Conservation (phyloP, 2,888 invertebrate species). For the Phania funesta region DNA sequence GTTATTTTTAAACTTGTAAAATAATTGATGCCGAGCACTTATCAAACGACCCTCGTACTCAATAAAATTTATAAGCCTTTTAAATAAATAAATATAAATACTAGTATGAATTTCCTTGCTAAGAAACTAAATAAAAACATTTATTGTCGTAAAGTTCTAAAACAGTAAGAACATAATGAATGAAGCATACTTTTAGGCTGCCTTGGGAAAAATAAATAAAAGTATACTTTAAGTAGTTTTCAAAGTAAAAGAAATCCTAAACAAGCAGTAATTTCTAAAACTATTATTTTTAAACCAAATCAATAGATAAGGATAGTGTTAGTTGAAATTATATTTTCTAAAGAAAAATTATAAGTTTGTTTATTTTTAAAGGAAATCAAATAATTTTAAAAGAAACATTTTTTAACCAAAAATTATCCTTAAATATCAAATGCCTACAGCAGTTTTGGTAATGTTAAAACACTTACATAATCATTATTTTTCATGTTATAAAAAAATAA, state of each 20-base stretch:
- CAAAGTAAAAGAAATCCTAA: background rate
- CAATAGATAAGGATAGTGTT: background rate
- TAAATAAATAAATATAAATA: background rate
- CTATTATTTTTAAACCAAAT: background rate
- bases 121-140: background rate
- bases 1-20: background rate
- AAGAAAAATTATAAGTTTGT: no score
- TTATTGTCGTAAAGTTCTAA: background rate
- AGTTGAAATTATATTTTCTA: background rate
- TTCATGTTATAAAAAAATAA: constrained; percentile 31
- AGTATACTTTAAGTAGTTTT: constrained; percentile 10
- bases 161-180: background rate
- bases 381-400: background rate
- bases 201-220: background rate
- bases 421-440: constrained; percentile 60
- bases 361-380: background rate
- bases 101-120: background rate
- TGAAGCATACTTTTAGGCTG: constrained; percentile 20
- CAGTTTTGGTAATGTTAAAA: constrained; percentile 40
- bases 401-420: constrained; percentile 42
- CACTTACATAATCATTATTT: constrained; percentile 57
- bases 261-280: background rate
- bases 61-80: background rate
- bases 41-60: constrained; percentile 1
- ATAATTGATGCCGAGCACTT: background rate